Evolutionary conservation across 2,888 invertebrate genomes (phyloP).

Genomic region (Cephus pygmeus): DNA sequence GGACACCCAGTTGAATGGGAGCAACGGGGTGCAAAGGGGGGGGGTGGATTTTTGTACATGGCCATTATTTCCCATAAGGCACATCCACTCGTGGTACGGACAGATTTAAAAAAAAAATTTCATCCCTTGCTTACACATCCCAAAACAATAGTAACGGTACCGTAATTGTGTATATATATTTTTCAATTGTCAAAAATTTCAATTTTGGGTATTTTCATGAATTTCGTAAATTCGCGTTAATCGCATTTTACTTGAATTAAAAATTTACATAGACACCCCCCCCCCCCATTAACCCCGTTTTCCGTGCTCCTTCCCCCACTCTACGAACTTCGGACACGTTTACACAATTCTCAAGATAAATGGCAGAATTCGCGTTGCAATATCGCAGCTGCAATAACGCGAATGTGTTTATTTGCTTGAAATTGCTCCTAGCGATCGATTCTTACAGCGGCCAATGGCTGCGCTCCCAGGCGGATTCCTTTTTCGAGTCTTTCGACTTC

Average conservation of each 20-base stretch:
- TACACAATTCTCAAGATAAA: background rate
- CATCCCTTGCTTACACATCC: background rate
- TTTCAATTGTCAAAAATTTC: too few species aligned
- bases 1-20: too few species aligned
- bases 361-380: background rate
- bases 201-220: background rate
- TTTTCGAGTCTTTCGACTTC: background rate
- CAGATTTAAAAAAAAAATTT: background rate
- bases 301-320: background rate
- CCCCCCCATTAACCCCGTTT: too few species aligned
- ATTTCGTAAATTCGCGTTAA: background rate
- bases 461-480: background rate
- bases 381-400: background rate
- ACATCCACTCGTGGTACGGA: background rate
- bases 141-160: background rate
- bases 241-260: background rate
- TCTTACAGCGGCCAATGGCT: background rate
- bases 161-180: too few species aligned
- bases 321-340: background rate
- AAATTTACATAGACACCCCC: fast-evolving
- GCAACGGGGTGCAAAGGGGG: background rate
- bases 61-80: too few species aligned
- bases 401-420: background rate
- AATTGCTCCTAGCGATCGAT: background rate
- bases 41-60: background rate